A percentile compares a stretch with the other conserved stretches of the same genome.
These are phyloP conservation scores for Chalcosyrphus nemorum DNA, from an alignment of 2,888 invertebrate species.

Conservation along the genomic window DNA sequence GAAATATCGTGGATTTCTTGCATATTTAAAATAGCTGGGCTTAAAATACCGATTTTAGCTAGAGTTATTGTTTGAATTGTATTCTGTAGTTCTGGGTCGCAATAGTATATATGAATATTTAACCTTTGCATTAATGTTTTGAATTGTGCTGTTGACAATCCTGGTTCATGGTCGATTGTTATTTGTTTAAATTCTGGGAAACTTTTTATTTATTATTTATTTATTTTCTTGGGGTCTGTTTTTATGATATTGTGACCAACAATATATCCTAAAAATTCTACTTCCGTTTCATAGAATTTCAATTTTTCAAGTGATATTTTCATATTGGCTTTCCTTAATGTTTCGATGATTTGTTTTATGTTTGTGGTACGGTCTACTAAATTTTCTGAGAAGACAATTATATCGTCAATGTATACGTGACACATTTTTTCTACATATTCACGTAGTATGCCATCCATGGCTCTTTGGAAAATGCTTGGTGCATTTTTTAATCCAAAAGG, in stretches of 20 bases:
- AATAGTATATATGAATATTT: conserved; percentile 1
- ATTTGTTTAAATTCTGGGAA: too few species aligned
- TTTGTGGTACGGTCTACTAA: too few species aligned
- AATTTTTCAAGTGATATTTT: conserved; percentile 25
- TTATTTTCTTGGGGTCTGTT: too few species aligned
- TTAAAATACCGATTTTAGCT: neutral
- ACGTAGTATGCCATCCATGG: neutral
- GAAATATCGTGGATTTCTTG: neutral
- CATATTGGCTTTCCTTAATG: conserved; percentile 19
- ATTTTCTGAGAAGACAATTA: conserved; percentile 71
- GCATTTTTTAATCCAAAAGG: neutral
- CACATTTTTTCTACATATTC: conserved; percentile 16
- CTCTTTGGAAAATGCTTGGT: conserved; percentile 8
- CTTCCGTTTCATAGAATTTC: neutral
- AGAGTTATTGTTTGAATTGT: neutral
- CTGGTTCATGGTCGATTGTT: too few species aligned
- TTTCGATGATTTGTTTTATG: neutral
- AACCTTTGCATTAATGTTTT: neutral
- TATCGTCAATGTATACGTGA: conserved; percentile 73
- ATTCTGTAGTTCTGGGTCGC: neutral
- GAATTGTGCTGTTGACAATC: neutral
- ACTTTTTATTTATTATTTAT: too few species aligned
- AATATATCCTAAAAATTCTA: too few species aligned
- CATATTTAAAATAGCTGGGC: neutral
- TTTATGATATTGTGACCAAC: too few species aligned